Percentiles rank a stretch among this genome's conserved stretches.
Conservation (phyloP, 2,113 vertebrate genomes). For the Hydropotes inermis region DNA sequence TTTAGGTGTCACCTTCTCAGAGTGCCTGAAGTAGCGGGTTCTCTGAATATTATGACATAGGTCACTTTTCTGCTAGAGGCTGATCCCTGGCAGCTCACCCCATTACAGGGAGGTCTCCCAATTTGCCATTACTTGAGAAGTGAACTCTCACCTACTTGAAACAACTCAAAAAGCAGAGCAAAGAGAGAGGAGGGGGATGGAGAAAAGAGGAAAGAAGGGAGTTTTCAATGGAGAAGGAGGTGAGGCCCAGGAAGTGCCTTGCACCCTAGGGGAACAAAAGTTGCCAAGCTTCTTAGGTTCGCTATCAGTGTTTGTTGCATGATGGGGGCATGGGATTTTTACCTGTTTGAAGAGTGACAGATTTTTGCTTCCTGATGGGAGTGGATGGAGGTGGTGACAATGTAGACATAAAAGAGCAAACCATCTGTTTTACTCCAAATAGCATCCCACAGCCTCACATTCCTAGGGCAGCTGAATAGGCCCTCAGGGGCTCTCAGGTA, state of each 20-base stretch:
- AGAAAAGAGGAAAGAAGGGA: not conserved
- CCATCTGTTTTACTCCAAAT: not conserved
- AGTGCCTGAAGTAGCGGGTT: not conserved
- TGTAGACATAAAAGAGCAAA: not conserved
- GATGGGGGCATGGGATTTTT: fast-evolving
- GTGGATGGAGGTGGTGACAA: not conserved
- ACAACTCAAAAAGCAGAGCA: not conserved
- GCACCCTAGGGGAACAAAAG: too few relatives aligned
- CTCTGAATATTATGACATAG: slow-evolving; percentile 7
- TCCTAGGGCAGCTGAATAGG: not conserved
- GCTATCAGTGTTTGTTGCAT: not conserved
- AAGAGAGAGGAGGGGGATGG: not conserved
- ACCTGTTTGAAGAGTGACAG: not conserved
- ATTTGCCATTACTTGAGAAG: not conserved
- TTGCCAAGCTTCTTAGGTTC: not conserved
- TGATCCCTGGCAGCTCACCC: not conserved
- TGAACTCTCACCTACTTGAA: slow-evolving; percentile 6
- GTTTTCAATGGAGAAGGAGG: not conserved
- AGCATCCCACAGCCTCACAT: not conserved
- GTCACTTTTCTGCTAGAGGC: slow-evolving; percentile 26
- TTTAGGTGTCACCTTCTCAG: slow-evolving; percentile 17
- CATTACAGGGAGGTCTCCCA: slow-evolving; percentile 17
- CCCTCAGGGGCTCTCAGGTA: not conserved
- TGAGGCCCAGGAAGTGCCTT: not conserved
- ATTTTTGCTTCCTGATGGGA: not conserved